Conservation (phyloP, 1,140 invertebrate species). For the Saxidomus purpurata region DNA sequence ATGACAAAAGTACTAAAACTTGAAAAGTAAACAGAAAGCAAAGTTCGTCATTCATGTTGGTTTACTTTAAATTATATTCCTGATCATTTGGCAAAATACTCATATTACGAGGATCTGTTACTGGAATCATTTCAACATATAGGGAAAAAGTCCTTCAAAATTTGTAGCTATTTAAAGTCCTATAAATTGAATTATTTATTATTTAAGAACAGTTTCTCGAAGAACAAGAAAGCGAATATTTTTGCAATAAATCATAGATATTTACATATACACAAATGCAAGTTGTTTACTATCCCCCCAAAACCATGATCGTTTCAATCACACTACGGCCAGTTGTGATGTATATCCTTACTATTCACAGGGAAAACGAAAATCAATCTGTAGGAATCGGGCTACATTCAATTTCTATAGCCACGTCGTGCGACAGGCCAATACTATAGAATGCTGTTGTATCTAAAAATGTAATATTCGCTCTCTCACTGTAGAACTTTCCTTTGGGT, state of each 20-base stretch:
- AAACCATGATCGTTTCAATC: not conserved
- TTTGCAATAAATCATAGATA: not conserved
- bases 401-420: conserved; percentile 15
- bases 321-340: not conserved
- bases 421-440: conserved; percentile 4
- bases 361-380: conserved; percentile 23
- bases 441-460: conserved; percentile 5
- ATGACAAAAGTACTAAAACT: not conserved
- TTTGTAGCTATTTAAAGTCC: not conserved
- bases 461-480: not conserved
- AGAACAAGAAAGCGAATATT: not conserved
- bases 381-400: not conserved
- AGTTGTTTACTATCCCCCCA: not conserved
- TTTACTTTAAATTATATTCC: not conserved
- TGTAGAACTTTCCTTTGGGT: not conserved
- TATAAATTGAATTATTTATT: not conserved
- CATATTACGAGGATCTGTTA: no score
- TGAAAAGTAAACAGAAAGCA: not conserved
- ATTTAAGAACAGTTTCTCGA: not conserved
- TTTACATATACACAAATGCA: not conserved
- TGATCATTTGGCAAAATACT: not conserved
- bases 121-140: not conserved
- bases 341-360: not conserved
- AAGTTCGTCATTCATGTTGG: not conserved
- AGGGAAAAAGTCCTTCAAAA: no score